Evolutionary conservation across 2,113 vertebrate genomes (phyloP).

Genomic region (Poeciliopsis prolifica): DNA sequence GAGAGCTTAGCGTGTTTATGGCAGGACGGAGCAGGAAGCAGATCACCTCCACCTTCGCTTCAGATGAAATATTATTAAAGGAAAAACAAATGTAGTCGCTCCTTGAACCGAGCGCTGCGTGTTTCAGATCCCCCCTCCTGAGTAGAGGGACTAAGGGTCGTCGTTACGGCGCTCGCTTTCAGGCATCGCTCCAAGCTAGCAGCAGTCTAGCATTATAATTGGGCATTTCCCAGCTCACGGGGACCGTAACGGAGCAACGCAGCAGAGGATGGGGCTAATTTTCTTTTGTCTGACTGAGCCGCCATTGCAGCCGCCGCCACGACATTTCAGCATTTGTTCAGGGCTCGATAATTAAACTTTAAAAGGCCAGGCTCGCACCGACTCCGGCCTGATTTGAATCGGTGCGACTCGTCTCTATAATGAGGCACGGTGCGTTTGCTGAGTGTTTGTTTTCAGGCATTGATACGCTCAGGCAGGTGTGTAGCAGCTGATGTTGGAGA

Average conservation of each 20-base stretch:
- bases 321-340: slow-evolving; percentile 63
- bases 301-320: slow-evolving; percentile 45
- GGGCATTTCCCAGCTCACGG: slow-evolving; percentile 65
- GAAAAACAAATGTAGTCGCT: not conserved
- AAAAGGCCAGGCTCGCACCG: slow-evolving; percentile 43
- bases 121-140: slow-evolving; percentile 60
- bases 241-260: slow-evolving; percentile 54
- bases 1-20: slow-evolving; percentile 21
- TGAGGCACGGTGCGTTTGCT: slow-evolving; percentile 4
- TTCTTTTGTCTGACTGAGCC: slow-evolving; percentile 71
- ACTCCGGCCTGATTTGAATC: slow-evolving; percentile 49
- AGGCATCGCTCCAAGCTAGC: slow-evolving; percentile 72
- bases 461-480: slow-evolving; percentile 11
- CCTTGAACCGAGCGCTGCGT: slow-evolving; percentile 50
- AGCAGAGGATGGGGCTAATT: slow-evolving; percentile 60
- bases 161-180: slow-evolving; percentile 58
- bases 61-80: not conserved
- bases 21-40: slow-evolving; percentile 40
- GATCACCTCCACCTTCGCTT: not conserved
- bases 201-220: slow-evolving; percentile 76
- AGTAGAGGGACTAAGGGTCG: slow-evolving; percentile 66
- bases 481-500: not conserved
- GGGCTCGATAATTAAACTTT: slow-evolving; percentile 58
- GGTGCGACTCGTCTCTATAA: slow-evolving; percentile 33
- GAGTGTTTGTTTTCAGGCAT: slow-evolving; percentile 23